Conservation (phyloP, 1,140 invertebrate species). For the Plutomurus gul region DNA sequence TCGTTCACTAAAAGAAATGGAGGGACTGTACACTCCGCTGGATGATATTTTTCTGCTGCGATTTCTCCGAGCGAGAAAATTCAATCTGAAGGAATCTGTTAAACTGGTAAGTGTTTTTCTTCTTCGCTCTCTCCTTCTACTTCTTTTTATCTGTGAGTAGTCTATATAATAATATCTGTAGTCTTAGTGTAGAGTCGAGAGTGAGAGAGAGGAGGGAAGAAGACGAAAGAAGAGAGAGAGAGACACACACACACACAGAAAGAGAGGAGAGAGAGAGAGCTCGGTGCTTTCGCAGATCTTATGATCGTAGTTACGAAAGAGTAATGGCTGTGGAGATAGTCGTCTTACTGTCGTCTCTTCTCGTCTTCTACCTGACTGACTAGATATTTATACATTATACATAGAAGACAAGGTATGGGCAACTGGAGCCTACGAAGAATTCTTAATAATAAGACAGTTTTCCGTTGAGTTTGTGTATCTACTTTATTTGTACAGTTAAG, state of each 20-base stretch:
- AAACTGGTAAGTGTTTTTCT: constrained; percentile 58
- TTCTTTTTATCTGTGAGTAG: too few species aligned
- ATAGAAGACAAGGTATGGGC: too few species aligned
- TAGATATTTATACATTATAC: neutral
- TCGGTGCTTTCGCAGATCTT: neutral
- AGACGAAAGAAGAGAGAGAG: neutral
- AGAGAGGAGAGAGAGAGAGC: neutral
- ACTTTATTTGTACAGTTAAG: constrained; percentile 1
- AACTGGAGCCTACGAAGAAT: too few species aligned
- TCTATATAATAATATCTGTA: too few species aligned
- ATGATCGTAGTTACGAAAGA: neutral
- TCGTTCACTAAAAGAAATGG: constrained; percentile 54
- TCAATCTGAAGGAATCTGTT: constrained; percentile 61
- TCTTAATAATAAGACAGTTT: too few species aligned
- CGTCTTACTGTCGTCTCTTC: too few species aligned
- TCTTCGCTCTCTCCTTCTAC: neutral
- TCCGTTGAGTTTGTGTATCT: too few species aligned
- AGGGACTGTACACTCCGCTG: constrained; percentile 35
- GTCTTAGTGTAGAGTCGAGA: too few species aligned
- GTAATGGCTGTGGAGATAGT: neutral
- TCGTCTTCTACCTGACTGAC: too few species aligned
- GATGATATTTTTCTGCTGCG: constrained; percentile 53
- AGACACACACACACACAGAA: too few species aligned
- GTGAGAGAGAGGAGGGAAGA: neutral
- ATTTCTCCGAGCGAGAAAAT: constrained; percentile 61